Conservation (phyloP, 2,888 invertebrate species). For the Papilio gigon region DNA sequence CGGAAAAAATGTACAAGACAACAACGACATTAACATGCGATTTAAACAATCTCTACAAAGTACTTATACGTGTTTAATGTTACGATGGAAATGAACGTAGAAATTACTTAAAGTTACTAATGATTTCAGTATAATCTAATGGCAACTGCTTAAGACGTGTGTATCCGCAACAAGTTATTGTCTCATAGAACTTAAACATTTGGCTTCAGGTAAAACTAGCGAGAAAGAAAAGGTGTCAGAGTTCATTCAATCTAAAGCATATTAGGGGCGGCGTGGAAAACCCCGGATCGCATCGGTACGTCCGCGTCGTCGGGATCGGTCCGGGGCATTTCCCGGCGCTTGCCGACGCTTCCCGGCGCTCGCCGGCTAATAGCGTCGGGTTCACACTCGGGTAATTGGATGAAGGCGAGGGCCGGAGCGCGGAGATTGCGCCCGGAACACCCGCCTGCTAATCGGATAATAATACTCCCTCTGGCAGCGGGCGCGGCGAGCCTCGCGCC, state of each 20-base stretch:
- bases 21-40: no score
- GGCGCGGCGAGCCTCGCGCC: slow-evolving; percentile 50
- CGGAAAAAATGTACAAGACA: background rate
- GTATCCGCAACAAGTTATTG: background rate
- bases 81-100: background rate
- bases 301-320: slow-evolving; percentile 49
- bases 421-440: slow-evolving; percentile 70
- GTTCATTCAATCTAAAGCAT: slow-evolving; percentile 16
- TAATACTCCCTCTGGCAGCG: slow-evolving; percentile 55
- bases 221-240: slow-evolving; percentile 12
- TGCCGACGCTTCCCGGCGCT: slow-evolving; percentile 52
- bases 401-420: slow-evolving; percentile 67
- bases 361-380: slow-evolving; percentile 66
- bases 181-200: background rate
- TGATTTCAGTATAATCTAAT: background rate
- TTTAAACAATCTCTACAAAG: no score
- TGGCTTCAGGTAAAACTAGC: background rate
- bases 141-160: background rate
- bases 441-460: slow-evolving; percentile 75
- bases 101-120: background rate
- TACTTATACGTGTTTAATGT: background rate
- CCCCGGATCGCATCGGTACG: slow-evolving; percentile 48
- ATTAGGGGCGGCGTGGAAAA: slow-evolving; percentile 38
- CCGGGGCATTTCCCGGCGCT: slow-evolving; percentile 54
- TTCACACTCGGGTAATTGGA: slow-evolving; percentile 80